Percentiles rank a stretch among this genome's conserved stretches.
Evolutionary conservation across 2,797 vertebrate genomes (phyloP).

Genomic region (Varecia variegata): DNA sequence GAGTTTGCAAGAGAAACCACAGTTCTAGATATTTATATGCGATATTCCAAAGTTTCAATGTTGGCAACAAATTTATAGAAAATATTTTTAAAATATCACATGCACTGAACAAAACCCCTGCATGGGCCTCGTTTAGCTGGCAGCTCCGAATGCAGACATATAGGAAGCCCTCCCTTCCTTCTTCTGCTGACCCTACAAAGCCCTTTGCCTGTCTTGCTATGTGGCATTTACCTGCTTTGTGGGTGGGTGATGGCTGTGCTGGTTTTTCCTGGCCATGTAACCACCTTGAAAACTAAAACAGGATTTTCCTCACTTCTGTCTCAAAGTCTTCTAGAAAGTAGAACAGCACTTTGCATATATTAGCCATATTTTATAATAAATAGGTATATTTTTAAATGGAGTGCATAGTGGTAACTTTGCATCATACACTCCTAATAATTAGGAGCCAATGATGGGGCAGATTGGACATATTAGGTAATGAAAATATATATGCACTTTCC

Average conservation of each 20-base stretch:
- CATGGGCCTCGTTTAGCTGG: not conserved
- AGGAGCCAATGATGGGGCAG: not conserved
- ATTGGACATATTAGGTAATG: not conserved
- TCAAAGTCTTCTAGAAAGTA: not conserved
- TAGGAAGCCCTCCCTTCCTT: not conserved
- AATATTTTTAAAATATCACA: not conserved
- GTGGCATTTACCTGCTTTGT: not conserved
- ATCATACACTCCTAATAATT: not conserved
- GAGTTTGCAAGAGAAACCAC: conserved; percentile 5
- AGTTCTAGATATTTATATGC: not conserved
- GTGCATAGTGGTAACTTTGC: not conserved
- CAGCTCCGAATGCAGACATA: not conserved
- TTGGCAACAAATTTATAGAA: not conserved
- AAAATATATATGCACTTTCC: not conserved
- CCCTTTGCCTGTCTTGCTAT: not conserved
- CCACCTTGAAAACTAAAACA: not conserved
- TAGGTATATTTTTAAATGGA: not conserved
- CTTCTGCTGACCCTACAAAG: not conserved
- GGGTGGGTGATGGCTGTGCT: not conserved
- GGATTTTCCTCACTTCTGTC: not conserved
- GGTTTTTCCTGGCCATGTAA: not conserved
- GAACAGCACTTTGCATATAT: not conserved
- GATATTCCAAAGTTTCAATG: not conserved
- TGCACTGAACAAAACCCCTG: not conserved
- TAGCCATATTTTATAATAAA: not conserved